Evolutionary conservation across 2,113 vertebrate genomes (phyloP), one percentile per base, ranked within the genome.

Genomic region (Erythrocercus mccallii): DNA sequence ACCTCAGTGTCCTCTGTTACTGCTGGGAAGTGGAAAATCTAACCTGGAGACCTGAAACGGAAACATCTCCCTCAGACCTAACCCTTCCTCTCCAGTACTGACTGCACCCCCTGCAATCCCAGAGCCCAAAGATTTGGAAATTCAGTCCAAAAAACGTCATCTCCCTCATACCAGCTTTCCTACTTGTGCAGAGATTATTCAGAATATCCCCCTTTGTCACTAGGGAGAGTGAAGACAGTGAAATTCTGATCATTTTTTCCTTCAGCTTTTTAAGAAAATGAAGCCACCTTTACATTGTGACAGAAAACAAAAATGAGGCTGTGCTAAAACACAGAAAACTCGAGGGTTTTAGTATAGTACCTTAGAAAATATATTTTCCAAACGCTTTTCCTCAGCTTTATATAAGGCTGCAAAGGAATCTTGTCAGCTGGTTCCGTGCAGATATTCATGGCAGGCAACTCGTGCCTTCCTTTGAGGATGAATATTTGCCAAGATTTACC

Each of bases 281-380:
- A 86, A 31, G 12, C 12, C 42, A 76, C 10, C 3, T 80, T 31
- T 47, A 10, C 19, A n/a, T 1, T 5, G 3, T 9, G 6, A 10
- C 2, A 18, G 4, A 8, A 12, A 20, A 17, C 9, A 28, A 42
- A 33, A 50, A 16, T 6, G 21, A 53, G 37, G 12, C 7, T 33
- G 8, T 37, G 15, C 35, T 44, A 45, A 45, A 81, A 33, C 16
- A 71, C 12, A 74, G 30, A 71, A 80, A 44, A 85, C 1, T 12
- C 0, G 1, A 11, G 2, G 7, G 5, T 40, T 84, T 64, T 30
- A 33, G 4, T 22, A 23, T 3, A 68, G 4, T 4, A 10, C 10
- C 19, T 48, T 21, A 30, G 25, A 73, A 73, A 79, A 78, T 3
- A 10, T 28, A 44, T 89, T 74, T 94, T 78, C 25, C 28, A 56